phyloP scores from a whole-genome alignment of 2,113 vertebrate genomes.

The Ictalurus punctatus region DNA sequence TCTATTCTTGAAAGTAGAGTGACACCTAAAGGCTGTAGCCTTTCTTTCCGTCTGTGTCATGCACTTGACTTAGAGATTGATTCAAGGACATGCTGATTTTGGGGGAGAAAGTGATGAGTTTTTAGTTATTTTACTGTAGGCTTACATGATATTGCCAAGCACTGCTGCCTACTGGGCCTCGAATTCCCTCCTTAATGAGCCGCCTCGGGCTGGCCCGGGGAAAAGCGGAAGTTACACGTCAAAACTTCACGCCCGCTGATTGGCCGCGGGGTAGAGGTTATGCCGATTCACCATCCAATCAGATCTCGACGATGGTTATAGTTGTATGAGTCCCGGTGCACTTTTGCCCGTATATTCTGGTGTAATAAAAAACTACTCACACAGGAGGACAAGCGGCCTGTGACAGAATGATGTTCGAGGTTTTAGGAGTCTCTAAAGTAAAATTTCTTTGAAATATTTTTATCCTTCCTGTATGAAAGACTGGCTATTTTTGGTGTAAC shows the following conservation, averaged over 20 bases:
- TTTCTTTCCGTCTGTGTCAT: slow-evolving; percentile 39
- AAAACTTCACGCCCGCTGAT: slow-evolving; percentile 71
- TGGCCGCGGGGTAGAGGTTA: slow-evolving; percentile 59
- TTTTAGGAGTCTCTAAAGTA: slow-evolving; percentile 10
- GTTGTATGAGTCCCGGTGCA: slow-evolving; percentile 36
- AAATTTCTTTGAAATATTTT: slow-evolving; percentile 18
- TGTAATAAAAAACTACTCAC: slow-evolving; percentile 6
- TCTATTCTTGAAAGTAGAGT: slow-evolving; percentile 94
- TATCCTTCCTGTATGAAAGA: slow-evolving; percentile 5
- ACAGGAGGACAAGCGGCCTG: slow-evolving; percentile 3
- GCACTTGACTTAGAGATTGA: slow-evolving; percentile 69
- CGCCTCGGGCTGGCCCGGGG: slow-evolving; percentile 92
- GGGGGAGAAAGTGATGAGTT: slow-evolving; percentile 84
- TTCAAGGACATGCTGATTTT: slow-evolving; percentile 87
- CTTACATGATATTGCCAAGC: slow-evolving; percentile 89
- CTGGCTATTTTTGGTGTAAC: slow-evolving; percentile 22
- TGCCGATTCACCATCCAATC: slow-evolving; percentile 36
- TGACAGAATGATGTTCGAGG: slow-evolving; percentile 1
- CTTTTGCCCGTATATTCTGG: slow-evolving; percentile 21
- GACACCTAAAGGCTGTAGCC: slow-evolving; percentile 96
- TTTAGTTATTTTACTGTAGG: slow-evolving; percentile 43
- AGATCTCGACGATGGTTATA: slow-evolving; percentile 3
- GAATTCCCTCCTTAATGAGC: slow-evolving; percentile 96
- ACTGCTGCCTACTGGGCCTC: slow-evolving; percentile 87
- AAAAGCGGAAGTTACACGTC: slow-evolving; percentile 95